Conservation (phyloP, 2,113 vertebrate species). For the Antennarius striatus region DNA sequence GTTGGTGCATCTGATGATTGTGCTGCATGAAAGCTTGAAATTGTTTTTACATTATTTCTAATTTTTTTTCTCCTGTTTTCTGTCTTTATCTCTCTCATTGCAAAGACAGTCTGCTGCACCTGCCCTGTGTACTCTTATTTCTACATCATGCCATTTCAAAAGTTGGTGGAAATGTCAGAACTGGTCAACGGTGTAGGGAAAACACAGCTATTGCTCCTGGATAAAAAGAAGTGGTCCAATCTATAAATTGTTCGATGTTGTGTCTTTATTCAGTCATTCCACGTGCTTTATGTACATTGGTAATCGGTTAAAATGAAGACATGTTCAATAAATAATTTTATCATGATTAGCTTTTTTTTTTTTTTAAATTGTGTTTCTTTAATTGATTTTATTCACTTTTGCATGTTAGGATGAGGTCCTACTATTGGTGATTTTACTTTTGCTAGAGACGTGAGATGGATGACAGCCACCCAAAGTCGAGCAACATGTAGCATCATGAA, state of each 20-base stretch:
- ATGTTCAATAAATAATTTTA: no score
- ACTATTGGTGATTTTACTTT: constrained; percentile 38
- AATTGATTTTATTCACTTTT: constrained; percentile 22
- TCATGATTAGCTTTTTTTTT: constrained; percentile 1
- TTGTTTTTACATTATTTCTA: not conserved
- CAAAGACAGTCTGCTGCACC: constrained; percentile 62
- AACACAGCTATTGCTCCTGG: constrained; percentile 50
- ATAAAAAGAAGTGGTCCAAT: constrained; percentile 50
- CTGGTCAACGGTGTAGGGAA: constrained; percentile 47
- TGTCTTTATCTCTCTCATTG: constrained; percentile 29
- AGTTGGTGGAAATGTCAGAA: constrained; percentile 59
- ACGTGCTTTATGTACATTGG: constrained; percentile 48
- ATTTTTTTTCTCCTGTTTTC: constrained; percentile 24
- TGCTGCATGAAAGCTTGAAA: no score
- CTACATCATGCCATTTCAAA: constrained; percentile 61
- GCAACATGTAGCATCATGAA: constrained; percentile 74
- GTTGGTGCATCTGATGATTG: constrained; percentile 2
- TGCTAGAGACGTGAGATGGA: constrained; percentile 39
- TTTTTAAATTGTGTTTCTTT: constrained; percentile 49
- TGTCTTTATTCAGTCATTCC: constrained; percentile 66
- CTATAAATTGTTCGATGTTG: constrained; percentile 54
- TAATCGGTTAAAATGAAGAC: no score
- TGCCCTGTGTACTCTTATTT: constrained; percentile 68
- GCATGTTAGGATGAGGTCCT: constrained; percentile 30
- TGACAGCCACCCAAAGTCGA: constrained; percentile 59